These are phyloP conservation scores for Asarcornis scutulata DNA, from an alignment of 2,113 vertebrate genomes.

Conservation along the genomic window DNA sequence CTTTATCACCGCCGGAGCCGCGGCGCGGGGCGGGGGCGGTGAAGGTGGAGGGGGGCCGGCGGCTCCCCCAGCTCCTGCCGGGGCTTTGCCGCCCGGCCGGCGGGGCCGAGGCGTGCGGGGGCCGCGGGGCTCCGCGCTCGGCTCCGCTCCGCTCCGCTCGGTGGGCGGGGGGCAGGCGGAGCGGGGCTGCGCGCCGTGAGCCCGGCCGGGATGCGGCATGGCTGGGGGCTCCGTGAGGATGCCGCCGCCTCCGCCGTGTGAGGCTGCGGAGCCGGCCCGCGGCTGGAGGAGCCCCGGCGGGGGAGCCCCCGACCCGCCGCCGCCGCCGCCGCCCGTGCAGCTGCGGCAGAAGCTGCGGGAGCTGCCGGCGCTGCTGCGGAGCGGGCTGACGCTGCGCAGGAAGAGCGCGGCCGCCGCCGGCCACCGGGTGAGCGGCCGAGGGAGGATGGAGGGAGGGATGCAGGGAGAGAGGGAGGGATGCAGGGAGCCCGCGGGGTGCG, in stretches of 20 bases:
- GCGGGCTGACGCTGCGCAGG: conserved; percentile 93
- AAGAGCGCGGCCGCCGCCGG: conserved; percentile 75
- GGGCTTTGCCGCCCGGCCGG: neutral
- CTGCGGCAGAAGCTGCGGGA: conserved; percentile 92
- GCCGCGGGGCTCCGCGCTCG: neutral
- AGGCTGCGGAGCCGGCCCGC: conserved; percentile 81
- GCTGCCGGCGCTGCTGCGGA: conserved; percentile 90
- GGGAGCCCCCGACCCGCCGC: conserved; percentile 66
- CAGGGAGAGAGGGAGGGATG: too few relatives aligned
- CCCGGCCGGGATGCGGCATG: conserved; percentile 68
- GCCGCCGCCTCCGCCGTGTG: conserved; percentile 62
- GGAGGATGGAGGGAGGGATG: too few relatives aligned
- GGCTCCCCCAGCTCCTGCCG: conserved; percentile 72
- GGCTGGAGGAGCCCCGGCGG: conserved; percentile 83
- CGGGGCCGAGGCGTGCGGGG: neutral
- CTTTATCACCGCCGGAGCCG: neutral
- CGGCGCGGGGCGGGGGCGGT: neutral
- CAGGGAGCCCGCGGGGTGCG: neutral
- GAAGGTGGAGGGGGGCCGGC: neutral
- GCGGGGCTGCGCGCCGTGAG: neutral
- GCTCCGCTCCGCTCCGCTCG: too few relatives aligned
- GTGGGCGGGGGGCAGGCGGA: neutral
- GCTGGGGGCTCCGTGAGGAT: conserved; percentile 76
- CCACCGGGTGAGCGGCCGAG: conserved; percentile 59
- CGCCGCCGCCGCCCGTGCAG: conserved; percentile 77